Evolutionary conservation across 1,140 invertebrate genomes (phyloP).

Genomic region (Bathynomus jamesi): DNA sequence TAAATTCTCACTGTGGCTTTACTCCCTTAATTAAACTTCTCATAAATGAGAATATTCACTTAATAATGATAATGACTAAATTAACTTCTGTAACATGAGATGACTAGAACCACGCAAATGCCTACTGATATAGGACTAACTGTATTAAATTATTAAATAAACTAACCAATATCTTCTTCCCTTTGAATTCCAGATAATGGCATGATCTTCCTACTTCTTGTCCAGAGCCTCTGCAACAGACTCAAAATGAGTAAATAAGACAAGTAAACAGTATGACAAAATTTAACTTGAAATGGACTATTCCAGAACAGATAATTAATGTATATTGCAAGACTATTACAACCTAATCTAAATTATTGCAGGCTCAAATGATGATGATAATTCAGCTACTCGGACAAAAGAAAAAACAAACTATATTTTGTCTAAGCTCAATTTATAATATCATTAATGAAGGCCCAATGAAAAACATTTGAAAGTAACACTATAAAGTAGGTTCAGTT

Average conservation of each 20-base stretch:
- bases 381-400: background rate
- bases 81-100: background rate
- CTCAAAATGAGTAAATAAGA: background rate
- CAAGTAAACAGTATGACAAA: background rate
- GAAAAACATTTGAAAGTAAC: no score
- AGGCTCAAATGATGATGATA: background rate
- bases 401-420: background rate
- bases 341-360: background rate
- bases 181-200: conserved; percentile 97
- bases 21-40: no score
- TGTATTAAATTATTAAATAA: conserved; percentile 38
- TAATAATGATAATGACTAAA: background rate
- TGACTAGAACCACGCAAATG: no score
- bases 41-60: no score
- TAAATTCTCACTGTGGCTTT: no score
- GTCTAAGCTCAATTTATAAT: background rate
- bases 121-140: background rate
- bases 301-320: background rate
- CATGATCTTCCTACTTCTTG: conserved; percentile 99
- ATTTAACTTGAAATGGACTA: background rate
- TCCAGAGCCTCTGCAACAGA: conserved; percentile 64
- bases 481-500: no score
- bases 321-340: background rate
- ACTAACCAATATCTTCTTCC: conserved; percentile 86
- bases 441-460: no score